A percentile compares a stretch with the other conserved stretches of the same genome.
These are phyloP conservation scores for Danionella cerebrum DNA, from an alignment of 2,113 vertebrate species.

Conservation along the genomic window DNA sequence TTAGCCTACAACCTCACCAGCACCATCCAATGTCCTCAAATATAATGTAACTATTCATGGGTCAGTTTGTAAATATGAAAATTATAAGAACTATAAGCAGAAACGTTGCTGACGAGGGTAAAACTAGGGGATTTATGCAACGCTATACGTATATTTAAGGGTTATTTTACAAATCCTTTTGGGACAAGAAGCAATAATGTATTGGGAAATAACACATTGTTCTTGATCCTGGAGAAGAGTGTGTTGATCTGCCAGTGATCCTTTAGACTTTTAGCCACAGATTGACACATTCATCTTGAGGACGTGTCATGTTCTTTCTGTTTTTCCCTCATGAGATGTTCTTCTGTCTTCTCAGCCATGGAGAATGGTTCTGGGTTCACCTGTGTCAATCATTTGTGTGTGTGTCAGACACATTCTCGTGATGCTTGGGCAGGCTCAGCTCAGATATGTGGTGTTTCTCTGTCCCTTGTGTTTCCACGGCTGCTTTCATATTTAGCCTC, in stretches of 20 bases:
- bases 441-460: not conserved
- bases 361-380: not conserved
- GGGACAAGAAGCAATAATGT: no score
- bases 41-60: no score
- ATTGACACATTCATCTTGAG: slow-evolving; percentile 9
- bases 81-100: no score
- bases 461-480: not conserved
- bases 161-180: no score
- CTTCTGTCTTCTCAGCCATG: slow-evolving; percentile 7
- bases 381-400: slow-evolving; percentile 8
- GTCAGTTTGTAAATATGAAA: no score
- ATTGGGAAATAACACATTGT: no score
- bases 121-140: no score
- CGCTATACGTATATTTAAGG: no score
- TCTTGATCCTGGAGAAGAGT: not conserved
- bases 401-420: slow-evolving; percentile 10
- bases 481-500: not conserved
- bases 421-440: not conserved
- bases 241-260: not conserved
- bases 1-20: no score
- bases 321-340: not conserved
- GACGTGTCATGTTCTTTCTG: no score
- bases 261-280: not conserved
- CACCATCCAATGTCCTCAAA: no score
- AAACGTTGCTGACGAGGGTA: no score